Evolutionary conservation across 2,797 vertebrate species (phyloP), one percentile per base, ranked within the genome.

Genomic region (Xenops minutus): DNA sequence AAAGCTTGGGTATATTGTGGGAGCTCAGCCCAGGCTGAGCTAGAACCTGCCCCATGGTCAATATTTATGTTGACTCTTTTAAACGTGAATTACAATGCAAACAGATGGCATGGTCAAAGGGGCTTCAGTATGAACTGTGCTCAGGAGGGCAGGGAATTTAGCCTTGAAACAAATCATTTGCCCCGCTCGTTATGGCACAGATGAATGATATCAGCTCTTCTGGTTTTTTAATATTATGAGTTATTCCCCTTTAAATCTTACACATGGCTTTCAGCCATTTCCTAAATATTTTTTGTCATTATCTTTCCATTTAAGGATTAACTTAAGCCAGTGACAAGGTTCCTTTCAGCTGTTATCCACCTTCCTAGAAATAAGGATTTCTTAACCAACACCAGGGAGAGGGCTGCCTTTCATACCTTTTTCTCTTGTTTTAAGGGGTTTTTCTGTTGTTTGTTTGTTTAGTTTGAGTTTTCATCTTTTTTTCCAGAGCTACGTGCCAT

Each of bases 51-150:
- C 64, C 7, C 0, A 59, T 69, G 93, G 88, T 87, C 92, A 96
- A 73, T 92, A 83, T 59, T 92, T 80, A 68, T 92, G 78, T 92
- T 95, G 88, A 92, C 49, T 91, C 77, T 88, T 77, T 72, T 2
- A 49, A 54, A 75, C 11, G 68, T 63, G 88, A 66, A 41, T 91
- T 82, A 81, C 69, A 89, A 8, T 46, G 81, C 82, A 79, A 95
- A 91, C 81, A 94, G 62, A 89, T 78, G 75, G 48, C 29, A 24
- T 24, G 59, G 77, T 81, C 64, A 88, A 72, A 91, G 76, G 36
- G 59, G 85, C 89, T 90, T 79, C 48, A 24, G 32, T 44, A 14
- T 9, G 32, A 75, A 30, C 68, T 34, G 41, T 15, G 29, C 41
- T 83, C 49, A 41, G 84, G 71, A 86, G 58, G 95, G 72, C 23